phyloP scores from a whole-genome alignment of 2,113 vertebrate species.

The Tenrec ecaudatus region DNA sequence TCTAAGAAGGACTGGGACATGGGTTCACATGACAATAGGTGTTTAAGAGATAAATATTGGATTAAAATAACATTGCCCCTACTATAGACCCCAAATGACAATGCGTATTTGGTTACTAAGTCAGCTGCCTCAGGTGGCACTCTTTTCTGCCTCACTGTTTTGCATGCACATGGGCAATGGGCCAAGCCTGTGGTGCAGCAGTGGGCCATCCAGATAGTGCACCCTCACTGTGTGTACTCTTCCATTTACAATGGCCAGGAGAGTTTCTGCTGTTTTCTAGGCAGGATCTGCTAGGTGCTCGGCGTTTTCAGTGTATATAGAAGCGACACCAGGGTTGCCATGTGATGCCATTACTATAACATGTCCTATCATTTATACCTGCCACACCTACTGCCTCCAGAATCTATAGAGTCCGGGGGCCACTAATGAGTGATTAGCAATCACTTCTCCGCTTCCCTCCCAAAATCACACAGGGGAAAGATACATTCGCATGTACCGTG shows the following conservation, averaged over 20 bases:
- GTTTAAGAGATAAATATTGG: not conserved
- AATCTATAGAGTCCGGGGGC: not conserved
- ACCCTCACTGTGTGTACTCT: not conserved
- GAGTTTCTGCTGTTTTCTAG: not conserved
- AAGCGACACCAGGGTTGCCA: not conserved
- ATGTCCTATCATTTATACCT: not conserved
- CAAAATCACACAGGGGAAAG: not conserved
- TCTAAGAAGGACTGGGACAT: not conserved
- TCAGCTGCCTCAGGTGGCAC: not conserved
- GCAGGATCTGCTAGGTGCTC: not conserved
- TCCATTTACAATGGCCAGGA: not conserved
- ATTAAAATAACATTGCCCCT: not conserved
- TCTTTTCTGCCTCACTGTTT: not conserved
- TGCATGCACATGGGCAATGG: not conserved
- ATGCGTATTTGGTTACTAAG: not conserved
- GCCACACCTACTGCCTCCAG: not conserved
- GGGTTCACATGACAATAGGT: not conserved
- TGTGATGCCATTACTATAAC: not conserved
- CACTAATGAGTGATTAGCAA: not conserved
- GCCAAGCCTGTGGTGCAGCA: not conserved
- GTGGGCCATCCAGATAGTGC: not conserved
- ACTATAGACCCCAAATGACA: not conserved
- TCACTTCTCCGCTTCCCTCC: not conserved
- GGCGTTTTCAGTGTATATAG: not conserved
- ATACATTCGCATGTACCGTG: not conserved